Evolutionary conservation across 2,113 vertebrate species (phyloP).

Genomic region (Sciurus niger): DNA sequence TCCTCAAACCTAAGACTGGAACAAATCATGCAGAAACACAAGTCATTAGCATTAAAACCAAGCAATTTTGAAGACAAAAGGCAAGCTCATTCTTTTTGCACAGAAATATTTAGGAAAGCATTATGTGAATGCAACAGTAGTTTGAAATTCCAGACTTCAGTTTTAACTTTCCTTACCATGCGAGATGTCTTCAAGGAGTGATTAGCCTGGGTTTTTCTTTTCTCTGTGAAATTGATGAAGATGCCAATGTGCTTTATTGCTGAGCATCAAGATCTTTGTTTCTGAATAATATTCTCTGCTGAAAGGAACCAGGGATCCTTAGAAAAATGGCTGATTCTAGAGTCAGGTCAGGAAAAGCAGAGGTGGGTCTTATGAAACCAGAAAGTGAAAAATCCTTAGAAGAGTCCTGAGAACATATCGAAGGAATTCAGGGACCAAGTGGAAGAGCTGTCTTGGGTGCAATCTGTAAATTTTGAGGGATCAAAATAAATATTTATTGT

Average conservation of each 20-base stretch:
- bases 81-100: background rate
- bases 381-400: background rate
- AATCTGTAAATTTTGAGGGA: background rate
- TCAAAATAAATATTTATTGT: background rate
- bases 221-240: background rate
- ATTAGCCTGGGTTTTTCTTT: background rate
- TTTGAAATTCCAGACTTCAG: background rate
- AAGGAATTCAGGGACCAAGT: background rate
- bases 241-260: background rate
- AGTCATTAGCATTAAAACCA: slow-evolving; percentile 5
- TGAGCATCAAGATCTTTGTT: background rate
- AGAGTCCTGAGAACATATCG: background rate
- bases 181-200: background rate
- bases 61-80: slow-evolving; percentile 38
- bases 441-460: background rate
- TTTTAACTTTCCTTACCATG: background rate
- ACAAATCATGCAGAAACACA: slow-evolving; percentile 33
- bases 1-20: background rate
- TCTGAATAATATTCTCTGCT: slow-evolving; percentile 10
- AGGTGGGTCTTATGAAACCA: background rate
- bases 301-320: background rate
- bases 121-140: background rate
- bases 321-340: background rate
- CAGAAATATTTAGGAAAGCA: background rate
- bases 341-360: background rate